These are phyloP conservation scores for Oncorhynchus clarkii DNA, from an alignment of 2,113 vertebrate genomes.

Conservation along the genomic window DNA sequence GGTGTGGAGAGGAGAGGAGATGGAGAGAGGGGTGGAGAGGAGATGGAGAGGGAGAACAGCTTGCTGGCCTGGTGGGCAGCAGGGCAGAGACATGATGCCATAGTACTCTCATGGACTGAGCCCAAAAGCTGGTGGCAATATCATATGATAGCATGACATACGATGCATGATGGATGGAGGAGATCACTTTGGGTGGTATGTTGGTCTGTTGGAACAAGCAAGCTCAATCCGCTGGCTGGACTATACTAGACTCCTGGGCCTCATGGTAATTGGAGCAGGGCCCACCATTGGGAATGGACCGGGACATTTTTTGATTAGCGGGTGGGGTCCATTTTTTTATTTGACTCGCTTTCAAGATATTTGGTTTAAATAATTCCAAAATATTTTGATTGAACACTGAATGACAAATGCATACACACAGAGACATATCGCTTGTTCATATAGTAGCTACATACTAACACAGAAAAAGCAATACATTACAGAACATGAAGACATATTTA, in stretches of 20 bases:
- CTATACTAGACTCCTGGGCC: slow-evolving; percentile 36
- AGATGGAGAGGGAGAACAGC: background rate
- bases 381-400: slow-evolving; percentile 6
- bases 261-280: slow-evolving; percentile 33
- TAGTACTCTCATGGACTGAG: slow-evolving; percentile 10
- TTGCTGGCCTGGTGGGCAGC: slow-evolving; percentile 20
- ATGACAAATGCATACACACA: slow-evolving; percentile 8
- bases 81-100: slow-evolving; percentile 35
- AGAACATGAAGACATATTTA: background rate
- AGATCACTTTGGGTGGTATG: slow-evolving; percentile 33
- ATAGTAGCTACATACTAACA: slow-evolving; percentile 2
- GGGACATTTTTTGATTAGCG: slow-evolving; percentile 33
- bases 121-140: slow-evolving; percentile 32
- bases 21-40: background rate
- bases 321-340: slow-evolving; percentile 1
- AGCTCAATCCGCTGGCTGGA: slow-evolving; percentile 30
- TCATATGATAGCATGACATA: slow-evolving; percentile 6
- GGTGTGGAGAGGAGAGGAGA: background rate
- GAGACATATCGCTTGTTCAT: background rate
- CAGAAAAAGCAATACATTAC: slow-evolving; percentile 3
- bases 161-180: slow-evolving; percentile 40
- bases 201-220: slow-evolving; percentile 24
- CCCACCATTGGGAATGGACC: slow-evolving; percentile 16
- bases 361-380: background rate
- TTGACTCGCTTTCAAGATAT: background rate